These are phyloP conservation scores for Martes martes DNA, from an alignment of 2,113 vertebrate genomes.

Conservation along the genomic window DNA sequence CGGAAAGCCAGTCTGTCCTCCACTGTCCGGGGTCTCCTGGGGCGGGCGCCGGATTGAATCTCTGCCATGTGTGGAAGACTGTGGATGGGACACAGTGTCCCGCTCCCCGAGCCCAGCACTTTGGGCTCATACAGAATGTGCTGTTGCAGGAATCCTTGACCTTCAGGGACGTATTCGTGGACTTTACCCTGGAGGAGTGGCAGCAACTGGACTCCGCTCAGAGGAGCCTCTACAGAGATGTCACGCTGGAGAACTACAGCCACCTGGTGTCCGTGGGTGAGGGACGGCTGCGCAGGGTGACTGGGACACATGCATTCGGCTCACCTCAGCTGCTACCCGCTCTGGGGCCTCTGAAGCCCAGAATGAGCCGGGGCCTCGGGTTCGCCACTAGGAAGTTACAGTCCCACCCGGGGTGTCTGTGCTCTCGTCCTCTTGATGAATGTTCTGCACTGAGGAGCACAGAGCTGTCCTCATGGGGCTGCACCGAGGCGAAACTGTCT, in stretches of 20 bases:
- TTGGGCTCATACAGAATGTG: background rate
- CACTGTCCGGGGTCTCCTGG: background rate
- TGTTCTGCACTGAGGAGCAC: background rate
- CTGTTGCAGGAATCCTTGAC: constrained; percentile 26
- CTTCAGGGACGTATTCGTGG: constrained; percentile 39
- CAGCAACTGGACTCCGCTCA: constrained; percentile 25
- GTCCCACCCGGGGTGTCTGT: background rate
- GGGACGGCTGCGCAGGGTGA: background rate
- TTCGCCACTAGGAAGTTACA: background rate
- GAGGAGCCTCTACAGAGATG: constrained; percentile 26
- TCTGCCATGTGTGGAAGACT: background rate
- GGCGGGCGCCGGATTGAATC: background rate
- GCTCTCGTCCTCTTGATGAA: background rate
- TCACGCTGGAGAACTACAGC: constrained; percentile 54
- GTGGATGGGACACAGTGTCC: background rate
- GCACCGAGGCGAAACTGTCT: background rate
- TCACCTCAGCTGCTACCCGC: background rate
- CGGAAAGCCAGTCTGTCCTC: background rate
- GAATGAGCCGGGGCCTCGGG: background rate
- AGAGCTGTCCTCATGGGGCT: background rate
- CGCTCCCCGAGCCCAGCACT: background rate
- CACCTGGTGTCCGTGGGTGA: constrained; percentile 35
- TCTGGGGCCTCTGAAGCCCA: background rate
- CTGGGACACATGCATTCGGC: background rate
- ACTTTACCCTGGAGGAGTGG: constrained; percentile 42